These are phyloP conservation scores for Agriotes lineatus DNA, from an alignment of 2,888 invertebrate genomes.

Conservation along the genomic window DNA sequence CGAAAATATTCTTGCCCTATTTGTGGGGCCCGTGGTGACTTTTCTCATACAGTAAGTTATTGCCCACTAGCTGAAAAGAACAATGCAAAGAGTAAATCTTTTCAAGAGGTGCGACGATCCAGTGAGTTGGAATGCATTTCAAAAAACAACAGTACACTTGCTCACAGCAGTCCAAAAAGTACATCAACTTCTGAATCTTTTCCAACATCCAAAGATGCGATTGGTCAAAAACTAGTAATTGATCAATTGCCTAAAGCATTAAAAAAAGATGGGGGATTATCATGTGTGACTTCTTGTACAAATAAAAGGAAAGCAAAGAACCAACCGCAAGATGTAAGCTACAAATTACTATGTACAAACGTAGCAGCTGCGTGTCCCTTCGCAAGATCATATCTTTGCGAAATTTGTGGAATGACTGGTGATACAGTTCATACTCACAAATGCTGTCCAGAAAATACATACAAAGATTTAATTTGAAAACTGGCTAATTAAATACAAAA, in stretches of 20 bases:
- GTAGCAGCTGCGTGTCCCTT: slow-evolving; percentile 12
- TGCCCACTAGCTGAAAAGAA: slow-evolving; percentile 33
- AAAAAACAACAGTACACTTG: too few relatives aligned
- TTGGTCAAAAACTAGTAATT: too few relatives aligned
- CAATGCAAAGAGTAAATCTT: neutral
- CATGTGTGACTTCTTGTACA: too few relatives aligned
- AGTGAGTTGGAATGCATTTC: too few relatives aligned
- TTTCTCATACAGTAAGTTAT: slow-evolving; percentile 52
- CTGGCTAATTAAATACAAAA: too few relatives aligned
- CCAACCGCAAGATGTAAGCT: slow-evolving; percentile 1
- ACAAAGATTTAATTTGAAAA: neutral
- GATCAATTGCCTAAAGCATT: too few relatives aligned
- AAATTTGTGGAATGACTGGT: slow-evolving; percentile 52
- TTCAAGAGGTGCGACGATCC: too few relatives aligned
- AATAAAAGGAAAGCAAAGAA: neutral
- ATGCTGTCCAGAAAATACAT: slow-evolving; percentile 44
- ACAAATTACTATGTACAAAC: neutral
- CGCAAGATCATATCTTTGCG: slow-evolving; percentile 41
- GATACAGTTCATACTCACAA: slow-evolving; percentile 51
- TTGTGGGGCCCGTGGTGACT: slow-evolving; percentile 51
- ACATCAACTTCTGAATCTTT: too few relatives aligned
- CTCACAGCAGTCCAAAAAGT: too few relatives aligned
- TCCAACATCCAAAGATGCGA: too few relatives aligned
- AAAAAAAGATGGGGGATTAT: too few relatives aligned
- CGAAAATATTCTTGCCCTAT: slow-evolving; percentile 44